These are phyloP conservation scores for Typhlomys cinereus DNA, from an alignment of 2,113 vertebrate genomes.

Conservation along the genomic window DNA sequence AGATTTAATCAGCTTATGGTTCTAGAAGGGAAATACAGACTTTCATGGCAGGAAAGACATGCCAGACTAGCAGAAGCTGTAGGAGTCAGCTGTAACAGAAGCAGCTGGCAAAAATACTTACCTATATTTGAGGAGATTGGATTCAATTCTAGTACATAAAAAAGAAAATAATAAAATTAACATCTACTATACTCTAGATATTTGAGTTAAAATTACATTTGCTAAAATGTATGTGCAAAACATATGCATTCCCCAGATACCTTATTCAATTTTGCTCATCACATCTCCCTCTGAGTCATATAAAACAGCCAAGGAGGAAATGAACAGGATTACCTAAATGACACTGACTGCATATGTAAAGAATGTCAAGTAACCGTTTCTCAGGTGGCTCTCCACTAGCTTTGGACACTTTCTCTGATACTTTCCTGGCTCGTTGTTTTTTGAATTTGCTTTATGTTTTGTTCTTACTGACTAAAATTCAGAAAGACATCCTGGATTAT, in stretches of 20 bases:
- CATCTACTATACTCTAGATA: not conserved
- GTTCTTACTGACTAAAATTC: not conserved
- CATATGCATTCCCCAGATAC: not conserved
- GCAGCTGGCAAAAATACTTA: not conserved
- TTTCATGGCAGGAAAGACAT: too few relatives aligned
- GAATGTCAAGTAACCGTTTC: not conserved
- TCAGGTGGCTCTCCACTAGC: not conserved
- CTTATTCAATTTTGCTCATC: not conserved
- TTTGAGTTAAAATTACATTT: not conserved
- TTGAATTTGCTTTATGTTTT: not conserved
- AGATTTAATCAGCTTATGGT: too few relatives aligned
- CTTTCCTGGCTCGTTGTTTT: not conserved
- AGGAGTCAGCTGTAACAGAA: too few relatives aligned
- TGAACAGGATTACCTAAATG: not conserved
- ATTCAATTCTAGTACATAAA: not conserved
- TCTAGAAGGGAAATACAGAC: too few relatives aligned
- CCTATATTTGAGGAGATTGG: not conserved
- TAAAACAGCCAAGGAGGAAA: not conserved
- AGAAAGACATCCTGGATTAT: not conserved
- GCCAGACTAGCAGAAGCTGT: too few relatives aligned
- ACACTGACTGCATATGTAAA: not conserved
- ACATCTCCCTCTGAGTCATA: not conserved
- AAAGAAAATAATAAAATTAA: not conserved
- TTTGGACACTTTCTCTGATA: not conserved
- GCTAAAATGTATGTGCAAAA: not conserved